Percentiles rank a stretch among this genome's conserved stretches.
These are phyloP conservation scores for Itoplectis maculator DNA, from an alignment of 2,888 invertebrate species.

Conservation along the genomic window DNA sequence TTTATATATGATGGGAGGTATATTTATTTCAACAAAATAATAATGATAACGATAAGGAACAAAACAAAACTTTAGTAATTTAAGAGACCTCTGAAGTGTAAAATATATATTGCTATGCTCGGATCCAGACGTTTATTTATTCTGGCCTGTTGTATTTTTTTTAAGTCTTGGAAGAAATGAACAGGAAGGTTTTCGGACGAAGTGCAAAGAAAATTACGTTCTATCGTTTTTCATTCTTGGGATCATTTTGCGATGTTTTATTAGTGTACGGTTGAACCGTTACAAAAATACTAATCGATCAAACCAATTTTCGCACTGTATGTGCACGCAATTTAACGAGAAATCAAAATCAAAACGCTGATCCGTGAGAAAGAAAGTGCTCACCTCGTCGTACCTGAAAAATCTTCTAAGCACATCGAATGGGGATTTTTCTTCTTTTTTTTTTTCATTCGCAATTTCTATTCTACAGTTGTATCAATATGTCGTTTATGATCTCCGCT, in stretches of 20 bases:
- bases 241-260: conserved; percentile 51
- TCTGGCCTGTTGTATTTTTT: not conserved
- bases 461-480: conserved; percentile 39
- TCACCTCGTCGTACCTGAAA: conserved; percentile 12
- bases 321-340: conserved; percentile 66
- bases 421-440: conserved; percentile 1
- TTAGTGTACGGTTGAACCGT: conserved; percentile 67
- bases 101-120: conserved; percentile 65
- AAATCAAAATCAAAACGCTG: conserved; percentile 19
- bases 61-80: conserved; percentile 43
- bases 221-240: conserved; percentile 42
- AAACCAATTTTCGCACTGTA: conserved; percentile 55
- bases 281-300: conserved; percentile 74
- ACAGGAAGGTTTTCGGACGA: conserved; percentile 16
- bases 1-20: conserved; percentile 63
- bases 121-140: conserved; percentile 49
- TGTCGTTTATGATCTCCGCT: conserved; percentile 29
- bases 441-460: conserved; percentile 12
- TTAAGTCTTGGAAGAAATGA: not conserved
- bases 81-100: conserved; percentile 59
- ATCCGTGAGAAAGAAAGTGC: not conserved
- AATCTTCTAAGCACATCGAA: conserved; percentile 28
- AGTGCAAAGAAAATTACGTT: conserved; percentile 24
- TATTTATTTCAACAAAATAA: conserved; percentile 61
- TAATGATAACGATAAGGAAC: not conserved